Base-by-base conservation (phyloP, 2,113 vertebrate genomes). In the Lampris megalopsis region DNA sequence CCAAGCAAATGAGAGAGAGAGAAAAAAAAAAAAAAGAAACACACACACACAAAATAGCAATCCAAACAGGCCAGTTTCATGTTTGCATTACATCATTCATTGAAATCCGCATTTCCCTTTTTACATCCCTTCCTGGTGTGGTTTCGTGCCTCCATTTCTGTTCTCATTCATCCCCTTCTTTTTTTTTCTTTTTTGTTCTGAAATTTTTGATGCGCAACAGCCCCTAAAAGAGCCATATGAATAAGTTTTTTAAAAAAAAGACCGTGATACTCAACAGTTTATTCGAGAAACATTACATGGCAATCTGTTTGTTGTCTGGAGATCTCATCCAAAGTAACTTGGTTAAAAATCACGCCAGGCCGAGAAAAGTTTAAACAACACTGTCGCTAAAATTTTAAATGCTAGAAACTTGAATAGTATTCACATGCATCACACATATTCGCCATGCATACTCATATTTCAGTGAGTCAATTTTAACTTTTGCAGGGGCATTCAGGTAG, bases 11-110 rank as follows among this genome's bases (percentile, higher is more conserved):
- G n/a, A 45, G 54, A 53, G 24, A 56, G 63, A 65, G 35, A 66
- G 63, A 68, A 8, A 50, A 37, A 65, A 35, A 35, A 6, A 11
- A 3, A 2, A 45, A 52, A n/a, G 24, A 65, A 38, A 71, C 10
- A 58, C 67, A 64, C 40, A 57, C 56, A 49, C 42, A 62, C 6
- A n/a, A 52, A 67, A 5, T 53, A 13, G 50, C 50, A 53, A 53
- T 53, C 13, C 54, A 9, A 13, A 13, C 10, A 53, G 13, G 4
- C 50, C n/a, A 13, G 11, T n/a, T 58, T 58, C 9, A 9, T 37
- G 9, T 9, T 9, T 58, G 6, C 38, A 8, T 8, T 7, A 38
- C 7, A 38, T 58, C 56, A n/a, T 5, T 11, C 50, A 13, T 53
- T 53, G 9, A 53, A 13, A 11, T 53, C 2, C 10, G 43, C 43